Conservation (phyloP, 2,113 vertebrate species). For the Chionodraco myersi region DNA sequence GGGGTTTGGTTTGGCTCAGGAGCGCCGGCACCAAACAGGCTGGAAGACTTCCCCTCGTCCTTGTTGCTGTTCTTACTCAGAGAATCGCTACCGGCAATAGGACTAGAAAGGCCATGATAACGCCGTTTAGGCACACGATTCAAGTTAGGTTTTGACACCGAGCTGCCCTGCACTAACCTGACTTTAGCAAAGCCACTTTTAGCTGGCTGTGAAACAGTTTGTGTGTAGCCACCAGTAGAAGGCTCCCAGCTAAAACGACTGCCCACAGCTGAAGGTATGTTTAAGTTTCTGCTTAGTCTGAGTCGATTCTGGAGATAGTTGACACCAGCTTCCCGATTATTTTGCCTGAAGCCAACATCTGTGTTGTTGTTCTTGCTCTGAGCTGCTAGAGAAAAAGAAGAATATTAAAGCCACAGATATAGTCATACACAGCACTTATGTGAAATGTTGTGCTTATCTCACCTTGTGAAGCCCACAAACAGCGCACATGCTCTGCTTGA, state of each 20-base stretch:
- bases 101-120: background rate
- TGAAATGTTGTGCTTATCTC: no score
- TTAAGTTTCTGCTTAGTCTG: slow-evolving; percentile 39
- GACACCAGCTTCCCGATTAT: background rate
- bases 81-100: slow-evolving; percentile 13
- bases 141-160: no score
- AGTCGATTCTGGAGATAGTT: slow-evolving; percentile 60
- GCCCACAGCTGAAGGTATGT: background rate
- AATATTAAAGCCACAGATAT: no score
- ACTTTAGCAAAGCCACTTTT: background rate
- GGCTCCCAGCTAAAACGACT: background rate
- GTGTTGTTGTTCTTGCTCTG: no score
- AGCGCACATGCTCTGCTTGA: no score
- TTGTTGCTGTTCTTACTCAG: background rate
- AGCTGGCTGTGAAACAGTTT: background rate
- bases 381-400: no score
- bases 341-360: slow-evolving; percentile 45
- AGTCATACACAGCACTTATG: no score
- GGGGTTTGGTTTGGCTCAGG: fast-evolving
- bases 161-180: background rate
- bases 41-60: background rate
- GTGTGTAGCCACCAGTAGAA: background rate
- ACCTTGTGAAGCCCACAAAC: no score
- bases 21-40: background rate
- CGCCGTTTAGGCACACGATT: fast-evolving